Conservation (phyloP, 2,113 vertebrate species). For the Stegostoma tigrinum region DNA sequence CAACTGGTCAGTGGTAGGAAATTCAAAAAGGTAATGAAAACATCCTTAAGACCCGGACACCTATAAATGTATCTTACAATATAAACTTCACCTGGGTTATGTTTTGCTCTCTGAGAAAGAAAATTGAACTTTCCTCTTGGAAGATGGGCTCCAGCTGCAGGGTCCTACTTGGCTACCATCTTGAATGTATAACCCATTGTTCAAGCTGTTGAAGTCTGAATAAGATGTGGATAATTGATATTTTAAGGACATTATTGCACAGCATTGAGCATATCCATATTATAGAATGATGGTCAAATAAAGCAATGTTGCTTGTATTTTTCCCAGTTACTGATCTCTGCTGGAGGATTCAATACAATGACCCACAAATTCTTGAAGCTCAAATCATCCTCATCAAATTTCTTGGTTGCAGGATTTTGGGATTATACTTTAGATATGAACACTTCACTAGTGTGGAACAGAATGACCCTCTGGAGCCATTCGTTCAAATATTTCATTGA, state of each 20-base stretch:
- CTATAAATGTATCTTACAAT: background rate
- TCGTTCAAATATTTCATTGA: background rate
- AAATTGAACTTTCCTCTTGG: background rate
- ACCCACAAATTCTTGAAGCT: background rate
- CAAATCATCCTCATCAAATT: background rate
- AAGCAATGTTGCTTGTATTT: background rate
- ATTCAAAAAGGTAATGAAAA: background rate
- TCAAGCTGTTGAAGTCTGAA: background rate
- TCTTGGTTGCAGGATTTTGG: background rate
- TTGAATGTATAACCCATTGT: too few relatives aligned
- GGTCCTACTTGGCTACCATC: too few relatives aligned
- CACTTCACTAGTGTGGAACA: background rate
- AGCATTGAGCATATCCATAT: background rate
- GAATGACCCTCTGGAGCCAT: background rate
- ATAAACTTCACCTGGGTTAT: background rate
- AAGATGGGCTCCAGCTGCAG: too few relatives aligned
- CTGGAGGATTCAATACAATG: background rate
- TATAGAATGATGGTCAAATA: background rate
- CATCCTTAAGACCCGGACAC: background rate
- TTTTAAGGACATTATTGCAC: background rate
- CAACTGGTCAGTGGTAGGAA: background rate
- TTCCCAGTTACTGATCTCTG: background rate
- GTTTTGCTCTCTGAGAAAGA: background rate
- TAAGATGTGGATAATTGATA: background rate
- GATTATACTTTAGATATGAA: background rate